Conservation (phyloP, 2,797 vertebrate species). For the Danio albolineatus region DNA sequence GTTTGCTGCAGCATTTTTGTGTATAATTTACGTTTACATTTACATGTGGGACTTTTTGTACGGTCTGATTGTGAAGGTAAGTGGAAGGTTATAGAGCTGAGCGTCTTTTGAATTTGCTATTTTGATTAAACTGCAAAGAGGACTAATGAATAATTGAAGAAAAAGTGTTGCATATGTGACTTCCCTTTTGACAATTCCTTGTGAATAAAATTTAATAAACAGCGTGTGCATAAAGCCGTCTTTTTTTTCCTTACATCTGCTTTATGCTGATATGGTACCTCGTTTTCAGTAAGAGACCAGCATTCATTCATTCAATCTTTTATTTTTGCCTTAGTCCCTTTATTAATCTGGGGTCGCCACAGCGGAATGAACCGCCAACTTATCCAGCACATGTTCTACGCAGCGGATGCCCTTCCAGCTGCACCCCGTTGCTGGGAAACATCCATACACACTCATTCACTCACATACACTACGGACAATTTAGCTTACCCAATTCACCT, state of each 20-base stretch:
- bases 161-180: background rate
- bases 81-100: background rate
- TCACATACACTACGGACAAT: no score
- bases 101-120: background rate
- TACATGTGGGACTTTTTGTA: background rate
- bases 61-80: slow-evolving; percentile 6
- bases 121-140: slow-evolving; percentile 9
- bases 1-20: slow-evolving; percentile 10
- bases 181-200: background rate
- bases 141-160: background rate
- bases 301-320: no score
- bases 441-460: no score
- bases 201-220: slow-evolving; percentile 20
- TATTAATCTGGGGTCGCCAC: no score
- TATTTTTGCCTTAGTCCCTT: no score
- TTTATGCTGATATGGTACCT: background rate
- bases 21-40: slow-evolving; percentile 13
- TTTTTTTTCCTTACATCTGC: background rate
- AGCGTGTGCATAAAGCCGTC: background rate
- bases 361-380: no score
- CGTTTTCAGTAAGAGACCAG: background rate
- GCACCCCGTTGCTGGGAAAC: no score
- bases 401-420: no score
- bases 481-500: no score
- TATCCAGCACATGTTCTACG: no score